Evolutionary conservation across 1,140 invertebrate species (phyloP), one percentile per base, ranked within the genome.

Genomic region (Danaus melanippus): DNA sequence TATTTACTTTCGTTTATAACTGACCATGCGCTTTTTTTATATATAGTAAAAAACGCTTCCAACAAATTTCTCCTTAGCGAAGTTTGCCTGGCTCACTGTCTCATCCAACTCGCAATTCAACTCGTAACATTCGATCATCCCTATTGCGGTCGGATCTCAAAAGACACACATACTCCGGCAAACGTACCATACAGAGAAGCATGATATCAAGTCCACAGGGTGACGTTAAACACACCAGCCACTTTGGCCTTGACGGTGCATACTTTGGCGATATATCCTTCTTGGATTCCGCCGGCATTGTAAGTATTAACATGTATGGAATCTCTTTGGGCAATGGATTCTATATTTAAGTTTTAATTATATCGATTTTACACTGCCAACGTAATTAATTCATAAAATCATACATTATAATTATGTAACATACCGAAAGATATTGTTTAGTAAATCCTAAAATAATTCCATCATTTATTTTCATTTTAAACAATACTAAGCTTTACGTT

Each of bases 141-240:
- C 60, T 85, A 12, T 67, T 75, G 54, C 66, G 82, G n/a, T 71
- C 67, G 0, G 82, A 85, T 52, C 61, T 73, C 15, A 85, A 81
- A 60, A 63, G 80, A 4, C 79, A 85, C 57, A 85, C 82, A 17
- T 80, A 75, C 48, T 82, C 81, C 8, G 86, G 86, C 57, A 89
- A 90, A 57, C 88, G 93, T 45, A 92, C 93, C 64, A 89, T 97
- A 53, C 89, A 93, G 49, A 92, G 93, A 0, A 96, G 97, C 71
- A 97, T 99, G 97, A 99, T 99, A 64, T 98, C 97, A 9, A 92
- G 93, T 39, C 98, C 98, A 0, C 96, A 99, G 81, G 97, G 96
- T 41, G 97, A 99, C 86, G 91, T 99, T 0, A 96, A 98, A 74
- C 98, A 99, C 76, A 99, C 97, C 0, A 96, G 95, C 1, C 98